Percentiles rank a stretch among this genome's conserved stretches.
Evolutionary conservation across 2,888 invertebrate species (phyloP).

Genomic region (Ophraella communa): DNA sequence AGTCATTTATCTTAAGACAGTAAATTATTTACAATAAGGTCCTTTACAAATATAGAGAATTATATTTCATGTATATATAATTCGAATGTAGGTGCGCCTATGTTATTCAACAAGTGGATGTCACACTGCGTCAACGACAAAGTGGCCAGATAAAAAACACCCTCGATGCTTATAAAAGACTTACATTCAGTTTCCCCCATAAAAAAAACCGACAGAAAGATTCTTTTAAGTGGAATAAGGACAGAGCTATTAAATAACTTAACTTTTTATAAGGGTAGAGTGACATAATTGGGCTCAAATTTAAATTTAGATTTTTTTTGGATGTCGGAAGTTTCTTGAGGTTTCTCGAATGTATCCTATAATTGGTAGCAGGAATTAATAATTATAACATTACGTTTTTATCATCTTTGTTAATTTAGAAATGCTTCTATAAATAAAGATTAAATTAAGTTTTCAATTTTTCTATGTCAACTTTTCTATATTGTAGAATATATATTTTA

Average conservation of each 20-base stretch:
- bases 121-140: conserved; percentile 59
- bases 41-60: background rate
- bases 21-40: too few species aligned
- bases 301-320: conserved; percentile 6
- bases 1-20: too few species aligned
- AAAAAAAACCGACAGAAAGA: conserved; percentile 41
- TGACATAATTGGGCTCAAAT: conserved; percentile 46
- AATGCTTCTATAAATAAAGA: too few species aligned
- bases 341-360: background rate
- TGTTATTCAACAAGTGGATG: conserved; percentile 57
- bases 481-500: too few species aligned
- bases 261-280: conserved; percentile 44
- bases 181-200: conserved; percentile 50
- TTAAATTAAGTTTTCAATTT: too few species aligned
- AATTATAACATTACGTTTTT: background rate
- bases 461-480: too few species aligned
- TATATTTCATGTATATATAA: background rate
- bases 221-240: conserved; percentile 48
- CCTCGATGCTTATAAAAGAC: conserved; percentile 59
- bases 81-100: conserved; percentile 19
- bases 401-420: background rate
- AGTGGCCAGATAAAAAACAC: conserved; percentile 61
- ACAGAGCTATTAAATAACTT: conserved; percentile 47
- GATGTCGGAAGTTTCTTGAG: conserved; percentile 4
- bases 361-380: background rate